phyloP scores from a whole-genome alignment of 37 sponge, comb jelly and placozoan genomes.

The Spongilla lacustris region DNA sequence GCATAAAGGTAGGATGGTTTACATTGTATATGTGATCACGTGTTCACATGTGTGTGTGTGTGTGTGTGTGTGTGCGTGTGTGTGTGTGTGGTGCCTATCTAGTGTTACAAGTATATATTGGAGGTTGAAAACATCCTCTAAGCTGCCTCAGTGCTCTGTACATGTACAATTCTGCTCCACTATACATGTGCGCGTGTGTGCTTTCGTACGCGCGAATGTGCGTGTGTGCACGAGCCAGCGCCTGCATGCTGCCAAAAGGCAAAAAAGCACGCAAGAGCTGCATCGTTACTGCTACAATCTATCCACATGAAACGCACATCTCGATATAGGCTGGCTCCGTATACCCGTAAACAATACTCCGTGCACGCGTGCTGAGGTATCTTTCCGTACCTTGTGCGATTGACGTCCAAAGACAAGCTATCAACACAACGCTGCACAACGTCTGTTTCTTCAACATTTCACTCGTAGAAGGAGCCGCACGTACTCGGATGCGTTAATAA shows the following conservation, averaged over 20 bases:
- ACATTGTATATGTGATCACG: background rate
- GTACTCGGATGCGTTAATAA: too few relatives aligned
- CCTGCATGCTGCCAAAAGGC: background rate
- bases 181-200: background rate
- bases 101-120: too few relatives aligned
- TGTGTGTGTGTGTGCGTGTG: background rate
- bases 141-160: too few relatives aligned
- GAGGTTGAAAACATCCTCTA: too few relatives aligned
- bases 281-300: too few relatives aligned
- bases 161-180: too few relatives aligned
- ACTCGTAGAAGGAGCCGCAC: too few relatives aligned
- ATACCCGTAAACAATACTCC: too few relatives aligned
- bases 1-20: background rate
- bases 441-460: background rate
- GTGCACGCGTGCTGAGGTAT: too few relatives aligned
- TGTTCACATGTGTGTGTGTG: background rate
- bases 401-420: background rate
- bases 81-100: constrained; percentile 1
- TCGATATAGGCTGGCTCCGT: too few relatives aligned
- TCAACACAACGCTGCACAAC: background rate
- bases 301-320: too few relatives aligned
- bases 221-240: background rate
- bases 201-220: background rate
- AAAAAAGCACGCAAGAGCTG: background rate
- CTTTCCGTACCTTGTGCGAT: background rate